These are phyloP conservation scores for Thymallus thymallus DNA, from an alignment of 2,113 vertebrate genomes.

Conservation along the genomic window DNA sequence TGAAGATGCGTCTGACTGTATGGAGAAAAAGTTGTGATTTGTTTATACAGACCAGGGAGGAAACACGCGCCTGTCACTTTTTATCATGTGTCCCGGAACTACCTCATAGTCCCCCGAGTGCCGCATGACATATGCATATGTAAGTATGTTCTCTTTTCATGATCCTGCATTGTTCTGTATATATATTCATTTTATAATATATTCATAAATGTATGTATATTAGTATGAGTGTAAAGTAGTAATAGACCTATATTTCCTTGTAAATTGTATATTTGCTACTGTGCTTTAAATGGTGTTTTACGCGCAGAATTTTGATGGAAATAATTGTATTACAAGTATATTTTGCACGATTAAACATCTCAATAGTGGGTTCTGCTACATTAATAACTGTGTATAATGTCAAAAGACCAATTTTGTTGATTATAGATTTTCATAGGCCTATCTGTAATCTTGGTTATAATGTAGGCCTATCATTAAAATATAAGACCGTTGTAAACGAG, in stretches of 20 bases:
- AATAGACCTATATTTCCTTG: background rate
- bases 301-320: background rate
- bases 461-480: background rate
- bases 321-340: too few relatives aligned
- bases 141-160: constrained; percentile 25
- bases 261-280: background rate
- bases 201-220: background rate
- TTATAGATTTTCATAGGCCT: too few relatives aligned
- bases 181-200: background rate
- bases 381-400: background rate
- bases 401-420: too few relatives aligned
- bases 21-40: background rate
- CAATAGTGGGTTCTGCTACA: background rate
- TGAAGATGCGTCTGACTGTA: constrained; percentile 14
- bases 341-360: too few relatives aligned
- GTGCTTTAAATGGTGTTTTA: background rate
- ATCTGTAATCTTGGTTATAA: background rate
- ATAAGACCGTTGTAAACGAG: background rate
- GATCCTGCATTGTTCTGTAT: background rate
- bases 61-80: constrained; percentile 18
- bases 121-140: constrained; percentile 14
- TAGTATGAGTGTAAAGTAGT: background rate
- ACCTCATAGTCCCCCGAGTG: constrained; percentile 10
- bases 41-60: constrained; percentile 26
- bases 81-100: constrained; percentile 28